Conservation (phyloP, 2,113 vertebrate species). For the Amazona vittata region DNA sequence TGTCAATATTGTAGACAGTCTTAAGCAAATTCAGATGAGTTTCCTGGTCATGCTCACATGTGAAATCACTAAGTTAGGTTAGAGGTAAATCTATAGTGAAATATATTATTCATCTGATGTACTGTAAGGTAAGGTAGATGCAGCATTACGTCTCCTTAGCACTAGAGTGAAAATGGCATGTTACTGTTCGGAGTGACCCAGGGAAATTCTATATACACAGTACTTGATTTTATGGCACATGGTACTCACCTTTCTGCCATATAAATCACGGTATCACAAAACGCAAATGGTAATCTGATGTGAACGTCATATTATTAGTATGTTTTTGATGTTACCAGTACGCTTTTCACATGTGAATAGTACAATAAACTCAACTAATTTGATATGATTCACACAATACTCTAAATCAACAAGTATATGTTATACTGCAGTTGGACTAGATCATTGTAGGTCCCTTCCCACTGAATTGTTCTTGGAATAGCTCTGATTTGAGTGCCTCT, state of each 20-base stretch:
- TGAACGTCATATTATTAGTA: not conserved
- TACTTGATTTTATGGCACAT: not conserved
- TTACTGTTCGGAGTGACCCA: not conserved
- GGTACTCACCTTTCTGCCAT: not conserved
- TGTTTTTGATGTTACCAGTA: not conserved
- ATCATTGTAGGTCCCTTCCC: not conserved
- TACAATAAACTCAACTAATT: not conserved
- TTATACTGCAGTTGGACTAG: not conserved
- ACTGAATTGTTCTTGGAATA: not conserved
- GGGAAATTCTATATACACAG: not conserved
- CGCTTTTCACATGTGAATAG: not conserved
- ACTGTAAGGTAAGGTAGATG: not conserved
- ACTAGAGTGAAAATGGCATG: not conserved
- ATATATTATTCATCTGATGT: not conserved
- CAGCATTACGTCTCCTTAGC: not conserved
- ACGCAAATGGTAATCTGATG: not conserved
- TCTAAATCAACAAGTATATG: not conserved
- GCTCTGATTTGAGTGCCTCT: not conserved
- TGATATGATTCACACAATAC: not conserved
- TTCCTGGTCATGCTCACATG: conserved; percentile 4
- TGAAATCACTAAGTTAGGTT: conserved; percentile 56
- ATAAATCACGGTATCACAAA: not conserved
- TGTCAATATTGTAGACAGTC: conserved; percentile 56
- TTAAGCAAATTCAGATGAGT: conserved; percentile 69
- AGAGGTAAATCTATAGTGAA: not conserved